phyloP scores from a whole-genome alignment of 2,888 invertebrate species.

The Heliconius erato region DNA sequence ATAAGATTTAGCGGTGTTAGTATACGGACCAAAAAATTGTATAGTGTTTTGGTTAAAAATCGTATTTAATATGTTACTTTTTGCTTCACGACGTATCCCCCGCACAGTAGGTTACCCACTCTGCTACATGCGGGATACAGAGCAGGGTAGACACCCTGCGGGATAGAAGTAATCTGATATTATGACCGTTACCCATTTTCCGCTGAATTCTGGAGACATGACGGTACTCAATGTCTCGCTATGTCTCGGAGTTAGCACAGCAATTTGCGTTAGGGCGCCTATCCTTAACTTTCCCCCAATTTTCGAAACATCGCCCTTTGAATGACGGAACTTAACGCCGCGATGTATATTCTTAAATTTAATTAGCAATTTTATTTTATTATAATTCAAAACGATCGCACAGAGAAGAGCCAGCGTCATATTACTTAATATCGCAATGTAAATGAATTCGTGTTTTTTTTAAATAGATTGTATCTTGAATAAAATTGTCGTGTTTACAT shows the following conservation, averaged over 20 bases:
- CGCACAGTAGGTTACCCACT: not conserved
- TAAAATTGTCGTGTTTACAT: too few relatives aligned
- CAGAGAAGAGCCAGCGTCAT: not conserved
- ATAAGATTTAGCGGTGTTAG: conserved; percentile 28
- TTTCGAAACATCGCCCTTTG: too few relatives aligned
- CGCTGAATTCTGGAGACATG: too few relatives aligned
- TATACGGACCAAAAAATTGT: too few relatives aligned
- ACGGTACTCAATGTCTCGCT: too few relatives aligned
- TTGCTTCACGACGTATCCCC: not conserved
- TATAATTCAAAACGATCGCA: not conserved
- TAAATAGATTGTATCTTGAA: too few relatives aligned
- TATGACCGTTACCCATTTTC: too few relatives aligned
- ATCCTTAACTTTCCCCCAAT: not conserved
- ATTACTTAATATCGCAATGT: not conserved
- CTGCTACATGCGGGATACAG: too few relatives aligned
- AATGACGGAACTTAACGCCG: not conserved
- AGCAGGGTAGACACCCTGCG: too few relatives aligned
- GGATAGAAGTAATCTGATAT: too few relatives aligned
- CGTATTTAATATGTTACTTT: not conserved
- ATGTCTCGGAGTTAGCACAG: too few relatives aligned
- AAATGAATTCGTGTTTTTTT: too few relatives aligned
- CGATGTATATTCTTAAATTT: not conserved
- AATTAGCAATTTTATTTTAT: not conserved
- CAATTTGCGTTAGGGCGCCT: not conserved
- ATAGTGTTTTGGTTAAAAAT: not conserved